Base-by-base conservation (phyloP, 2,888 invertebrate genomes). In the Drosophila kokeensis region DNA sequence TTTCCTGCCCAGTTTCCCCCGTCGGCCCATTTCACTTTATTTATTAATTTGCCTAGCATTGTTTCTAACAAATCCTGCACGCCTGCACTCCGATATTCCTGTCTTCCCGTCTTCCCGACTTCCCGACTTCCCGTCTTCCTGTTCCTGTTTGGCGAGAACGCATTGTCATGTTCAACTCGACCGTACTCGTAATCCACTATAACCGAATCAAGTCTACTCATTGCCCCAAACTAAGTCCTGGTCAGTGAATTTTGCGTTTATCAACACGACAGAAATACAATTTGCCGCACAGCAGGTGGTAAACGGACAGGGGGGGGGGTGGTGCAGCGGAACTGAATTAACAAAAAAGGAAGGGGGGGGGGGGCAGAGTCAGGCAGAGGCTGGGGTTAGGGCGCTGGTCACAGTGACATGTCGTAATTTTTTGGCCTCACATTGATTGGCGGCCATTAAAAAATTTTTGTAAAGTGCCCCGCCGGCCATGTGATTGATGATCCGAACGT, bases 221-320 rank as follows among this genome's bases (percentile, higher is more conserved):
- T 45, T 45, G 45, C 45, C 45, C 15, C 40, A 18, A 15, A 7
- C 62, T 29, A 49, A 34, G 64, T 69, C 55, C 45, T 63, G 55
- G 62, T 45, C 61, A 42, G 30, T 68, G 59, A 79, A 70, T 62
- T 77, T 69, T 77, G 69, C 73, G 69, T 73, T 79, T 68, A 78
- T 83, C 84, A 81, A 79, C 67, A 66, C 69, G 60, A 64, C 68
- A 66, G 70, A 61, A 53, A 82, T 69, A 83, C 76, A 82, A 74
- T 86, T 86, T 86, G 48, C 78, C 58, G 73, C 90, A 81, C 88
- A 88, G 85, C 88, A 85, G 86, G 88, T 89, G 70, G 72, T 34
- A 64, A 58, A 60, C 64, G 54, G 49, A 2, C 2, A 21, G 15
- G 2, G 32, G 53, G 48, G 40, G 0, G 40, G 0, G 24, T 0